Conservation (phyloP, 2,888 invertebrate genomes). For the Trypoxylon attenuatum region DNA sequence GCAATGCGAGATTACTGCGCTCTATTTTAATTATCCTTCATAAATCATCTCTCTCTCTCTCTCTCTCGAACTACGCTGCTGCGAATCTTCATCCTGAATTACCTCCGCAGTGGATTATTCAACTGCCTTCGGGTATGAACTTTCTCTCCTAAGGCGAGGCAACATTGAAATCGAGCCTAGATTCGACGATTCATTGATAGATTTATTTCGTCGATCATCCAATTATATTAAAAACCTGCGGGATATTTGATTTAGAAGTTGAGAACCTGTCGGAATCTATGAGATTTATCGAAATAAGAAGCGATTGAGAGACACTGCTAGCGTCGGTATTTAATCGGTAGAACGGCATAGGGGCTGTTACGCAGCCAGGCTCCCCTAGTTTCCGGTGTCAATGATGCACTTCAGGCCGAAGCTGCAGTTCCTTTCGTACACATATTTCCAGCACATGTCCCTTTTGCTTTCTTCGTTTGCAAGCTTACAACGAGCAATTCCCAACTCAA, state of each 20-base stretch:
- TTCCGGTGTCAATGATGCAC: conserved; percentile 64
- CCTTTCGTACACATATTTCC: conserved; percentile 33
- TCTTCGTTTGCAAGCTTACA: too few relatives aligned
- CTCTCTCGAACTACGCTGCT: too few relatives aligned
- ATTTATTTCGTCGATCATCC: too few relatives aligned
- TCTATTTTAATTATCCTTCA: conserved; percentile 53
- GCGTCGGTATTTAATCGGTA: conserved; percentile 48
- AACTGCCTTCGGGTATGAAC: conserved; percentile 18
- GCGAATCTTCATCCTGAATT: conserved; percentile 39
- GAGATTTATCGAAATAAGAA: too few relatives aligned
- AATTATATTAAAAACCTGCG: too few relatives aligned
- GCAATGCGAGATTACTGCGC: conserved; percentile 41
- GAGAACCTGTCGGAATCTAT: too few relatives aligned
- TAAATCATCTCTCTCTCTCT: conserved; percentile 47
- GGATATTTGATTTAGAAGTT: too few relatives aligned
- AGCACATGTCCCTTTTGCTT: conserved; percentile 44
- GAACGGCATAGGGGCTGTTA: conserved; percentile 51
- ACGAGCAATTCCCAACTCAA: too few relatives aligned
- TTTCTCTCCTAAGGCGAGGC: conserved; percentile 28
- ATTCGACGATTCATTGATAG: conserved; percentile 1
- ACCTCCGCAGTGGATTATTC: conserved; percentile 33
- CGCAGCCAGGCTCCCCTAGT: conserved; percentile 56
- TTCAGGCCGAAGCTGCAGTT: conserved; percentile 42
- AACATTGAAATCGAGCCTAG: conserved; percentile 9
- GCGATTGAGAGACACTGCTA: conserved; percentile 34